phyloP scores from a whole-genome alignment of 2,888 invertebrate genomes.

The Pterostichus madidus region DNA sequence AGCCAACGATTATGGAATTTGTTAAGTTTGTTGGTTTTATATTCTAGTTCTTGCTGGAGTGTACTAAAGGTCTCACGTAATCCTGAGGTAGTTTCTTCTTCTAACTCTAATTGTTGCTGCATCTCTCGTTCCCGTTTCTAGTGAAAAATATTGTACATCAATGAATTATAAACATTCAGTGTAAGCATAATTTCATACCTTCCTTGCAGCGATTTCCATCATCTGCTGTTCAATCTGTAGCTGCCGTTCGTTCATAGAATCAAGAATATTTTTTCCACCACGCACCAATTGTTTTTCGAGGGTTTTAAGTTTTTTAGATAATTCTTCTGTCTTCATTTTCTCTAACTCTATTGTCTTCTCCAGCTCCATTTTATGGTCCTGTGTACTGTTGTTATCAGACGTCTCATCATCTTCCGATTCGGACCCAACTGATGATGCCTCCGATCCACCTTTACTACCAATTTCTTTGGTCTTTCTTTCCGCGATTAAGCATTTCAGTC shows the following conservation, averaged over 20 bases:
- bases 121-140: constrained; percentile 90
- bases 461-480: constrained; percentile 63
- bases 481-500: constrained; percentile 77
- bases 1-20: constrained; percentile 92
- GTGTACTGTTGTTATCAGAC: constrained; percentile 77
- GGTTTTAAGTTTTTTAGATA: constrained; percentile 88
- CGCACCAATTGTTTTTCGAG: constrained; percentile 96
- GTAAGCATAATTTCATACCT: constrained; percentile 76
- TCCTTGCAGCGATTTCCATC: constrained; percentile 93
- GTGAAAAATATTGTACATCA: constrained; percentile 35
- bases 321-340: constrained; percentile 84
- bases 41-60: constrained; percentile 97
- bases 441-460: constrained; percentile 85
- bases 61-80: constrained; percentile 94
- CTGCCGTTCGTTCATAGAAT: constrained; percentile 97
- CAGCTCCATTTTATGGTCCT: constrained; percentile 76
- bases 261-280: constrained; percentile 96
- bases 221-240: constrained; percentile 91
- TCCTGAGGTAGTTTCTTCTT: constrained; percentile 95
- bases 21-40: constrained; percentile 95
- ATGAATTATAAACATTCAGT: too few species aligned
- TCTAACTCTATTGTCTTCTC: constrained; percentile 77
- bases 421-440: constrained; percentile 70
- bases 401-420: constrained; percentile 72
- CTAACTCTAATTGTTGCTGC: constrained; percentile 94